Evolutionary conservation across 2,113 vertebrate species (phyloP).

Genomic region (Coreoperca whiteheadi): DNA sequence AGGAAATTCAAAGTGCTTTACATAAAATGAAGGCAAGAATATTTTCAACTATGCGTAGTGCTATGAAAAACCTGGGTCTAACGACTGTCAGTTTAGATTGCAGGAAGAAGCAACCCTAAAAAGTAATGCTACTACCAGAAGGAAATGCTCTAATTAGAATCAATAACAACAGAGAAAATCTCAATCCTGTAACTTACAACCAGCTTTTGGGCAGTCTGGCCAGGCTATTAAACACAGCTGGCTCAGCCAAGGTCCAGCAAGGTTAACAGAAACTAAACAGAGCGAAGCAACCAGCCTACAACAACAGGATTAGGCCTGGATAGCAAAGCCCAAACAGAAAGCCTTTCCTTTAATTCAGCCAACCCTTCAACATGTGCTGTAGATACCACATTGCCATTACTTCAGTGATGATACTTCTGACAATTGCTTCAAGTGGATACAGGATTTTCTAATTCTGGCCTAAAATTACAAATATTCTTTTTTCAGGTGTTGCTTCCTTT

Average conservation of each 20-base stretch:
- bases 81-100: neutral
- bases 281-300: conserved; percentile 52
- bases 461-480: neutral
- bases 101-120: conserved; percentile 2
- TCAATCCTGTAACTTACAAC: conserved; percentile 1
- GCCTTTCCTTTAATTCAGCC: conserved; percentile 7
- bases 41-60: neutral
- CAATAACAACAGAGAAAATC: conserved; percentile 14
- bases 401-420: neutral
- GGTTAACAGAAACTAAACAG: conserved; percentile 50
- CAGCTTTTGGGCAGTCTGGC: conserved; percentile 31
- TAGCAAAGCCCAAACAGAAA: conserved; percentile 32
- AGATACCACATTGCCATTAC: neutral
- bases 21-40: neutral
- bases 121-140: neutral
- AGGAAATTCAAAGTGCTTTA: neutral
- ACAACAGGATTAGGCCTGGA: conserved; percentile 48
- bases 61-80: neutral
- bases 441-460: neutral
- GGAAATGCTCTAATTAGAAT: conserved; percentile 25
- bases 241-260: conserved; percentile 52
- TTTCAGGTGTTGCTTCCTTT: neutral
- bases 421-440: neutral
- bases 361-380: neutral
- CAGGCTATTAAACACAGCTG: conserved; percentile 55